Conservation (phyloP, 2,797 vertebrate genomes). For the Rhinogobio ventralis region DNA sequence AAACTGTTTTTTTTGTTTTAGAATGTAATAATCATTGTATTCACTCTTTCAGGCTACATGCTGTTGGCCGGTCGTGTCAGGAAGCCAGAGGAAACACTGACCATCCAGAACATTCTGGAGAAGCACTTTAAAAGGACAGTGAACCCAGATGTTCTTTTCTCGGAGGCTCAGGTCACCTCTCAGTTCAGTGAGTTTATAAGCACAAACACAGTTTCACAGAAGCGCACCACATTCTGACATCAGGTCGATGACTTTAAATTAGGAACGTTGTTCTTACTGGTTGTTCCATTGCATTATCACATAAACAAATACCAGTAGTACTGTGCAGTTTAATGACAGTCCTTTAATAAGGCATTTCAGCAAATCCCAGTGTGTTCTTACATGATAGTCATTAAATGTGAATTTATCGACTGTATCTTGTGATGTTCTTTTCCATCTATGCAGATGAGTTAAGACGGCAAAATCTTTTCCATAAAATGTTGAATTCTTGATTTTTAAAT, state of each 20-base stretch:
- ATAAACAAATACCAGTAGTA: constrained; percentile 29
- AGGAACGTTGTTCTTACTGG: constrained; percentile 3
- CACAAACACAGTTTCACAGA: not conserved
- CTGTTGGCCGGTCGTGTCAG: constrained; percentile 93
- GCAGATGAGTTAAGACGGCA: not conserved
- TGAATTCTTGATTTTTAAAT: not conserved
- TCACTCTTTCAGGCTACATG: constrained; percentile 86
- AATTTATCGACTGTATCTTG: constrained; percentile 10
- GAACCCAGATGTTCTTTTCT: constrained; percentile 86
- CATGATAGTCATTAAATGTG: constrained; percentile 30
- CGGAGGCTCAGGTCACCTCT: constrained; percentile 82
- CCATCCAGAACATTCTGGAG: constrained; percentile 87
- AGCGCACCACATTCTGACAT: constrained; percentile 10
- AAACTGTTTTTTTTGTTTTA: not conserved
- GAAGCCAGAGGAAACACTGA: constrained; percentile 88
- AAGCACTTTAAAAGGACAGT: constrained; percentile 94
- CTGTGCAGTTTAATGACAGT: constrained; percentile 2
- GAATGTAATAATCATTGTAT: not conserved
- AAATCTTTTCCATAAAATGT: not conserved
- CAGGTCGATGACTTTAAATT: constrained; percentile 33
- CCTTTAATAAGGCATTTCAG: constrained; percentile 15
- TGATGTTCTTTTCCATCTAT: not conserved
- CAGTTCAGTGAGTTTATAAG: constrained; percentile 85
- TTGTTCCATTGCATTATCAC: constrained; percentile 34
- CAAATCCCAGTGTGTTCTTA: not conserved